phyloP scores from a whole-genome alignment of 1,140 invertebrate genomes.

The Brachionus calyciflorus region DNA sequence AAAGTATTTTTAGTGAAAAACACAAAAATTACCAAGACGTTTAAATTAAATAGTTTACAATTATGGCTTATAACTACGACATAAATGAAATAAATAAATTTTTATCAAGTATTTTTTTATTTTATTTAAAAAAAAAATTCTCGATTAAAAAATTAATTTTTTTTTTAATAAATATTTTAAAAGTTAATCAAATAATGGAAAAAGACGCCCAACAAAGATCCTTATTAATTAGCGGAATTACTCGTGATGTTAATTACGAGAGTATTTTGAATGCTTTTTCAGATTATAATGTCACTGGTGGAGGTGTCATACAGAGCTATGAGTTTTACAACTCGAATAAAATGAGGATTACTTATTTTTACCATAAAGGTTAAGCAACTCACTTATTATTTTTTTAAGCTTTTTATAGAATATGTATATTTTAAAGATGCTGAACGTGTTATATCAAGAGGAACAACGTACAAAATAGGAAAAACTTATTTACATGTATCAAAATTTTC shows the following conservation, averaged over 20 bases:
- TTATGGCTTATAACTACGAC: conserved; percentile 5
- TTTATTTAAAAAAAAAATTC: neutral
- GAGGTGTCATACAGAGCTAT: conserved; percentile 15
- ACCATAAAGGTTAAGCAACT: neutral
- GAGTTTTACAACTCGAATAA: conserved; percentile 4
- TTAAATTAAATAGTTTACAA: neutral
- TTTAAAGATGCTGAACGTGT: conserved; percentile 22
- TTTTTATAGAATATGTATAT: neutral
- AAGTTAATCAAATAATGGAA: conserved; percentile 17
- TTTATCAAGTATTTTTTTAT: conserved; percentile 8
- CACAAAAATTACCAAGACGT: neutral
- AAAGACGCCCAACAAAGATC: neutral
- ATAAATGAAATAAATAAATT: conserved; percentile 32
- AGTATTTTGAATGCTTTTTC: neutral
- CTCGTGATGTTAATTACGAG: neutral
- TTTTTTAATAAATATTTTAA: neutral
- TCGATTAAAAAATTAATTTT: neutral
- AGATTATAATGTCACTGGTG: conserved; percentile 14
- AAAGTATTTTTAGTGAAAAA: too few relatives aligned
- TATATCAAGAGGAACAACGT: neutral
- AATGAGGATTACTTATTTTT: conserved; percentile 25
- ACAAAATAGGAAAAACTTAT: conserved; percentile 24
- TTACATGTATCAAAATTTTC: conserved; percentile 14
- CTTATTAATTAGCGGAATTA: neutral
- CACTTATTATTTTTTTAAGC: neutral